Conservation (phyloP, 2,797 vertebrate species). For the Chaenodraco wilsoni region DNA sequence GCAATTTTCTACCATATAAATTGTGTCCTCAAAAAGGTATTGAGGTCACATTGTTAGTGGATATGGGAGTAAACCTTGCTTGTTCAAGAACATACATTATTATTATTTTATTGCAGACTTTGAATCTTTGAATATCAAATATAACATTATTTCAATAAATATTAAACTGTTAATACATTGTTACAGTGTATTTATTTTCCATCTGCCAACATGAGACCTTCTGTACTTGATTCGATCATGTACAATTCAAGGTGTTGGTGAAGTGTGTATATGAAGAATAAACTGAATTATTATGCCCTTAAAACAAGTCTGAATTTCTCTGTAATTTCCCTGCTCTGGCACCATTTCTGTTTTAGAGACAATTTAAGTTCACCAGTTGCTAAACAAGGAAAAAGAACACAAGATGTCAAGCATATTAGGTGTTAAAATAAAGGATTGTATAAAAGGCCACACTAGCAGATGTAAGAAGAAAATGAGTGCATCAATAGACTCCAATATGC, state of each 20-base stretch:
- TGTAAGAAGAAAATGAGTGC: accelerated
- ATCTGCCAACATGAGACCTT: neutral
- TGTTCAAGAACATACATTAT: no score
- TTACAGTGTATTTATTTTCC: no score
- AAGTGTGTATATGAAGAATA: neutral
- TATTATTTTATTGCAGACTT: neutral
- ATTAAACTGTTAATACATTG: no score
- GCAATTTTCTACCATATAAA: neutral
- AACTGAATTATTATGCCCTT: neutral
- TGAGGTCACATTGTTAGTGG: neutral
- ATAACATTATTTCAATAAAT: no score
- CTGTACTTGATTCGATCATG: neutral
- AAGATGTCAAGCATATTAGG: no score
- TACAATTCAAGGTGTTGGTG: neutral
- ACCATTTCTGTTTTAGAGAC: no score
- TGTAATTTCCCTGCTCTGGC: no score
- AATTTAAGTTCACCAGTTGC: no score
- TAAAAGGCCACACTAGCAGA: neutral
- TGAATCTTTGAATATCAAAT: neutral
- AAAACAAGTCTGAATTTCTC: neutral
- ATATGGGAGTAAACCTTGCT: no score
- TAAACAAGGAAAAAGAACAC: no score
- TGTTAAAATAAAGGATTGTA: no score
- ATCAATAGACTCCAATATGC: neutral
- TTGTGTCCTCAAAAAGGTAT: neutral